These are phyloP conservation scores for Malthinus seriepunctatus DNA, from an alignment of 2,888 invertebrate genomes.

Conservation along the genomic window DNA sequence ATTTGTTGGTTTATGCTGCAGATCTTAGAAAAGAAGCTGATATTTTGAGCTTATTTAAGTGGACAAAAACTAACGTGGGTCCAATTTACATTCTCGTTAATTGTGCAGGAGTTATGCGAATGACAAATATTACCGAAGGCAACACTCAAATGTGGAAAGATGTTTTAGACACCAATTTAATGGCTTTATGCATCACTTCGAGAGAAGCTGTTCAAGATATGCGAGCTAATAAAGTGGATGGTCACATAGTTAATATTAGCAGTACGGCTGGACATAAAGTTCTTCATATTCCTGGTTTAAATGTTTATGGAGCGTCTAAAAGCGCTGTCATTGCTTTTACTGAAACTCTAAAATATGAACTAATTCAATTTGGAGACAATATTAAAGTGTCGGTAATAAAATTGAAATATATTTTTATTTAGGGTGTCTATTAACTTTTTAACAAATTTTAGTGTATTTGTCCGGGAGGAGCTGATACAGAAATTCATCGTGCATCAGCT, in stretches of 20 bases:
- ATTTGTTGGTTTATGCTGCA: conserved; percentile 5
- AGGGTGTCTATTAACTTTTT: too few relatives aligned
- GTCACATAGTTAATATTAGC: background rate
- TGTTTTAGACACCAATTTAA: conserved; percentile 12
- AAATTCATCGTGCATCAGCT: too few relatives aligned
- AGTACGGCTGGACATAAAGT: conserved; percentile 40
- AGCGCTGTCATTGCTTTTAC: conserved; percentile 54
- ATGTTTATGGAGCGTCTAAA: conserved; percentile 56
- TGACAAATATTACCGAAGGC: background rate
- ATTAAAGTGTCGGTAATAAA: background rate
- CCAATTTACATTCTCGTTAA: background rate
- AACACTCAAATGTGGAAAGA: background rate
- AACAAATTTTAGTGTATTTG: too few relatives aligned
- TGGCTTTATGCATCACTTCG: conserved; percentile 16
- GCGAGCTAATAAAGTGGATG: conserved; percentile 2
- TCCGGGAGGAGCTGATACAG: too few relatives aligned
- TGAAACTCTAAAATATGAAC: conserved; percentile 56
- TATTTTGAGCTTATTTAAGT: conserved; percentile 13
- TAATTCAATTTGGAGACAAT: conserved; percentile 36
- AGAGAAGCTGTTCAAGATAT: conserved; percentile 11
- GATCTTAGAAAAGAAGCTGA: conserved; percentile 5
- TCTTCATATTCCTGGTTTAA: conserved; percentile 37
- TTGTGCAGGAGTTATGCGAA: background rate
- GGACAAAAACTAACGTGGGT: conserved; percentile 6
- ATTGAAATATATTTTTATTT: too few relatives aligned